A percentile compares a stretch with the other conserved stretches of the same genome.
phyloP scores from a whole-genome alignment of 2,797 vertebrate species.

The Microctenopoma lineatum region DNA sequence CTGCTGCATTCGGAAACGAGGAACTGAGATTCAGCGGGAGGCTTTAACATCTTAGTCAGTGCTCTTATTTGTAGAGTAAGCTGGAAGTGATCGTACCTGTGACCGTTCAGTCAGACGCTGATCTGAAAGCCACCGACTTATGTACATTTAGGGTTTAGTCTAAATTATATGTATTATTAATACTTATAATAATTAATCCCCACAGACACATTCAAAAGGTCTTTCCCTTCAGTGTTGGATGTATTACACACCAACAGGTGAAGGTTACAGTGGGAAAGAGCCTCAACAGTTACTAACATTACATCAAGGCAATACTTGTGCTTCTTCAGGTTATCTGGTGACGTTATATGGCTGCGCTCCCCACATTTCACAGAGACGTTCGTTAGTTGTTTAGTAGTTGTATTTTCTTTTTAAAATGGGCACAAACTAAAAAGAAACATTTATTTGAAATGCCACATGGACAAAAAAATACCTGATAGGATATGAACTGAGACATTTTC shows the following conservation, averaged over 20 bases:
- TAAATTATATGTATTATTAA: too few species aligned
- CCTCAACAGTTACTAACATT: neutral
- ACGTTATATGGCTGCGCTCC: too few species aligned
- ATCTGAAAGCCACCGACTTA: neutral
- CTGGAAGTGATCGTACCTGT: neutral
- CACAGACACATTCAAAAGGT: neutral
- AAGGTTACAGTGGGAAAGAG: neutral
- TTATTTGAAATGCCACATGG: too few species aligned
- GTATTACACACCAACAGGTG: neutral
- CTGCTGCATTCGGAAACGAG: slow-evolving; percentile 2
- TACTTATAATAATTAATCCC: neutral
- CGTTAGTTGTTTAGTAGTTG: too few species aligned
- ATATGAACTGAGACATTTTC: too few species aligned
- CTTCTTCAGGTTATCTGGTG: too few species aligned
- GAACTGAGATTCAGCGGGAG: neutral
- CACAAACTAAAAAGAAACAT: too few species aligned
- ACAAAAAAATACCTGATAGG: too few species aligned
- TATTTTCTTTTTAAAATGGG: too few species aligned
- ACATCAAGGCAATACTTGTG: too few species aligned
- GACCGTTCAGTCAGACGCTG: neutral
- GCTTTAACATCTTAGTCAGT: neutral
- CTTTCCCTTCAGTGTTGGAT: neutral
- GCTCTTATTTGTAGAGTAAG: neutral
- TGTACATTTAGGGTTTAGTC: neutral
- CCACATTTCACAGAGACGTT: neutral